These are phyloP conservation scores for Chaetodon trifasciatus DNA, from an alignment of 2,797 vertebrate genomes.

Conservation along the genomic window DNA sequence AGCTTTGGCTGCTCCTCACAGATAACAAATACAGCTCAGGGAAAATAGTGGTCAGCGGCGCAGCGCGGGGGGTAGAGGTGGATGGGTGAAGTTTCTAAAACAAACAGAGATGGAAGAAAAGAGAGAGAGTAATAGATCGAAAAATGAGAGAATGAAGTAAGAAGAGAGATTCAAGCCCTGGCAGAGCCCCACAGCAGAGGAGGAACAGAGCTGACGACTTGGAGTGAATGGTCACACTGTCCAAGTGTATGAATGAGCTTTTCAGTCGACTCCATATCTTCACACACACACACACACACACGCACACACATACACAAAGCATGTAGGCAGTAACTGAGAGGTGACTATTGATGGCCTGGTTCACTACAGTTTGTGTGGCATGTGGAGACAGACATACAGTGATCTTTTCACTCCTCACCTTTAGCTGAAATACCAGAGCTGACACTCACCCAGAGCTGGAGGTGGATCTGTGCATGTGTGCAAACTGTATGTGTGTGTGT, in stretches of 20 bases:
- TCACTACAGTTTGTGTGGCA: slow-evolving; percentile 33
- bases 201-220: slow-evolving; percentile 61
- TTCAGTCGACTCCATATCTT: slow-evolving; percentile 63
- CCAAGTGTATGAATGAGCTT: slow-evolving; percentile 77
- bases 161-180: slow-evolving; percentile 56
- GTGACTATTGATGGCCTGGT: slow-evolving; percentile 38
- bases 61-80: neutral
- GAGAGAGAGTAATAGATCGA: slow-evolving; percentile 17
- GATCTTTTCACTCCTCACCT: slow-evolving; percentile 74
- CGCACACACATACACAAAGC: slow-evolving; percentile 5
- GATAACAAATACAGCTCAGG: slow-evolving; percentile 12
- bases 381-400: slow-evolving; percentile 49
- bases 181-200: slow-evolving; percentile 51
- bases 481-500: neutral
- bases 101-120: neutral
- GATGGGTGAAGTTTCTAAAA: neutral
- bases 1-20: slow-evolving; percentile 8
- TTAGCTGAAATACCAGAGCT: slow-evolving; percentile 52
- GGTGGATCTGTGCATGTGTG: slow-evolving; percentile 34
- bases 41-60: slow-evolving; percentile 7
- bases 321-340: slow-evolving; percentile 40
- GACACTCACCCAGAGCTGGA: slow-evolving; percentile 47
- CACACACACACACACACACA: slow-evolving; percentile 16
- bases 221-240: slow-evolving; percentile 79
- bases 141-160: slow-evolving; percentile 27